Evolutionary conservation across 2,113 vertebrate genomes (phyloP), one percentile per base, ranked within the genome.

Genomic region (Diadophis punctatus): DNA sequence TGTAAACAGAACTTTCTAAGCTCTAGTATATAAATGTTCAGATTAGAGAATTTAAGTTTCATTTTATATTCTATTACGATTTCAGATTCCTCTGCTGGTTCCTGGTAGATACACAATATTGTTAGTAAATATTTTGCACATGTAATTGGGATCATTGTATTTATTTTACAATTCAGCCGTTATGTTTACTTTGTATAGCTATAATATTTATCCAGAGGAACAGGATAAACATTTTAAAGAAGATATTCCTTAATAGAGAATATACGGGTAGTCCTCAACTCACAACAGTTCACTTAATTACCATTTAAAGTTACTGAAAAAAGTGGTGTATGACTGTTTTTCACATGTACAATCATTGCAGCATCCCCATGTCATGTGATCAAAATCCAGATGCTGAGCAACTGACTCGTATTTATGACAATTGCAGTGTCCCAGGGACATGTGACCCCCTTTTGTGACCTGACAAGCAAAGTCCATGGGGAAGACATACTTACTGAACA

Each of bases 131-230:
- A 3, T 87, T 43, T 84, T 63, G 0, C 51, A 7, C 56, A 89
- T 5, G 68, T 89, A 22, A 95, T 87, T 94, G 27, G 92, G 91
- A 48, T 23, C 52, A n/a, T 92, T 93, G 90, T 92, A 93, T 95
- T 96, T 96, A 91, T 89, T 58, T 94, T 93, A 89, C 34, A 89
- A 53, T 91, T 97, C 90, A 90, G 56, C 93, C 94, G 93, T 30
- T 92, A 92, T 93, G 93, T 88, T 95, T 95, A 87, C 92, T 95
- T 34, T 94, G 94, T 34, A 51, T 94, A 87, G 85, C 94, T 95
- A 94, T 63, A 52, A 87, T 91, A 94, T 89, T 95, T 95, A 92
- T 49, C 89, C 27, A 95, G 48, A 94, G 86, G 92, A n/a, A 87
- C 92, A 94, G 48, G 0, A 49, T 86, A 92, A 92, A 10, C 90